These are phyloP conservation scores for Cynopterus sphinx DNA, from an alignment of 2,797 vertebrate species.

Conservation along the genomic window DNA sequence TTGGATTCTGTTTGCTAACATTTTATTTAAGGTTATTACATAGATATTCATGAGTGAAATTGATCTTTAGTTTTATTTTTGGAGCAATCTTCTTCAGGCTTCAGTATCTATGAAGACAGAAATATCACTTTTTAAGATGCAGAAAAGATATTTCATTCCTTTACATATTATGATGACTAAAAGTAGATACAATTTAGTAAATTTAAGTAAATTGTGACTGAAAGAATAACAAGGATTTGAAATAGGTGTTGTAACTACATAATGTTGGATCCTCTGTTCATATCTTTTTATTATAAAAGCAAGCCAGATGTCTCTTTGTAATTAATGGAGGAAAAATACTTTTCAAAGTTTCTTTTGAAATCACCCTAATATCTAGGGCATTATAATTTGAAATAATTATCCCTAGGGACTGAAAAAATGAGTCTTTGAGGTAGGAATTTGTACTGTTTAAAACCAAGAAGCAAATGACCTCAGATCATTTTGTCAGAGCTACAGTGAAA, in stretches of 20 bases:
- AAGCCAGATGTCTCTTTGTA: not conserved
- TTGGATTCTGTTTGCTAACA: conserved; percentile 9
- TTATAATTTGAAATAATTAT: not conserved
- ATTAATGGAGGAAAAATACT: not conserved
- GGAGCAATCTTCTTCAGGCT: not conserved
- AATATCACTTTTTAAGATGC: not conserved
- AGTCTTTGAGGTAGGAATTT: not conserved
- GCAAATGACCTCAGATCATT: not conserved
- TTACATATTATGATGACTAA: not conserved
- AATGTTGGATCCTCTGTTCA: not conserved
- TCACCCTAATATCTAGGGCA: not conserved
- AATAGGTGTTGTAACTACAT: not conserved
- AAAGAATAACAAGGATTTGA: not conserved
- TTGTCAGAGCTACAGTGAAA: not conserved
- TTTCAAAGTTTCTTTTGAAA: not conserved
- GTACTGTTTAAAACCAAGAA: not conserved
- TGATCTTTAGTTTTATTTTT: conserved; percentile 41
- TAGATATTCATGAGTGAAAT: conserved; percentile 18
- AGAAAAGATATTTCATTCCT: not conserved
- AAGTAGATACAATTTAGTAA: not conserved
- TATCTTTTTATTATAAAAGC: not conserved
- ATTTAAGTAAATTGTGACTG: not conserved
- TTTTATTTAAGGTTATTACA: conserved; percentile 3
- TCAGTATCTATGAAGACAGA: not conserved
- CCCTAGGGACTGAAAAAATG: not conserved